phyloP scores from a whole-genome alignment of 2,797 vertebrate species.

The Onychomys torridus region DNA sequence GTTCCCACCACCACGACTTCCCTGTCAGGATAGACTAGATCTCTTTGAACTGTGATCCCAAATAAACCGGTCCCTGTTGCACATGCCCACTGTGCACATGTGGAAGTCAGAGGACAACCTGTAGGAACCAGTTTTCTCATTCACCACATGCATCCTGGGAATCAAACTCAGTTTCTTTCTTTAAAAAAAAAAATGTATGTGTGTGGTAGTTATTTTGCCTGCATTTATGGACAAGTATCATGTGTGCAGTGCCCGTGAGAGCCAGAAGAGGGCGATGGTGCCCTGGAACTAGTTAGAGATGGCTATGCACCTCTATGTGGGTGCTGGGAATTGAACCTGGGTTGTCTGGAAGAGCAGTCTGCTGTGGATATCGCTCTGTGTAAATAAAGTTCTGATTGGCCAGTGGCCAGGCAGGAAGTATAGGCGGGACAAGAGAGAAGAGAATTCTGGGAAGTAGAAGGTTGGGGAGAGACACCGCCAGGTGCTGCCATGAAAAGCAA shows the following conservation, averaged over 20 bases:
- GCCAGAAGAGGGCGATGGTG: not conserved
- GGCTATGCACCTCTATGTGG: too few species aligned
- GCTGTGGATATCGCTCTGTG: too few species aligned
- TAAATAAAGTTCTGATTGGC: too few species aligned
- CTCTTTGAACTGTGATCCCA: not conserved
- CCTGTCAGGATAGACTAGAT: too few species aligned
- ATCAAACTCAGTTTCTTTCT: not conserved
- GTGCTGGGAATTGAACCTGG: not conserved
- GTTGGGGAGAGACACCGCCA: too few species aligned
- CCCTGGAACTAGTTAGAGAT: not conserved
- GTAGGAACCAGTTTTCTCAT: not conserved
- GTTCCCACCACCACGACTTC: not conserved
- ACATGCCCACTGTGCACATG: not conserved
- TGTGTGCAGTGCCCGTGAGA: not conserved
- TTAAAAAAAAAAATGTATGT: not conserved
- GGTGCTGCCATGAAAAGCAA: too few species aligned
- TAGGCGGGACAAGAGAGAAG: too few species aligned
- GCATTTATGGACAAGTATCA: not conserved
- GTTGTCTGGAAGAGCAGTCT: not conserved
- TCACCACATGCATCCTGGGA: not conserved
- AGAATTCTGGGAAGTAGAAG: too few species aligned
- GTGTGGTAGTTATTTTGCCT: not conserved
- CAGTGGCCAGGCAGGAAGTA: too few species aligned
- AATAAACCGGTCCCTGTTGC: not conserved
- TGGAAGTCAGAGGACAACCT: not conserved